These are phyloP conservation scores for Ceratitis capitata DNA, from an alignment of 1,140 invertebrate species.

Conservation along the genomic window DNA sequence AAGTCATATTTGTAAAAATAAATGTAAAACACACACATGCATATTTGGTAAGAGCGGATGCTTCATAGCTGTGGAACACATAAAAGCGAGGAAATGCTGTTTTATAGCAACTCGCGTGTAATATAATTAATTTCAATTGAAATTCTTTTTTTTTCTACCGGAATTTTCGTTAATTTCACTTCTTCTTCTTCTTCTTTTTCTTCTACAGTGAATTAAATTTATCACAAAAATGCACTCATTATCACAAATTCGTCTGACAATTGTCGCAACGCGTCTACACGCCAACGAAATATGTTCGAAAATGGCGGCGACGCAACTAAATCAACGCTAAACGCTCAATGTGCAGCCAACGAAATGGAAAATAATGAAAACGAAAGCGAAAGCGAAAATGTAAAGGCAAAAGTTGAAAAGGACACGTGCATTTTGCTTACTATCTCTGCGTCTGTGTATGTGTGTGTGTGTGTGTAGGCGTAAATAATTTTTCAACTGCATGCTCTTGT, in stretches of 20 bases:
- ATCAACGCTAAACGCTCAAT: not conserved
- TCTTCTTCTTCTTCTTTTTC: too few relatives aligned
- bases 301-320: slow-evolving; percentile 26
- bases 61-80: not conserved
- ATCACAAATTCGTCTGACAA: not conserved
- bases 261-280: not conserved
- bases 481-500: not conserved
- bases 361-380: not conserved
- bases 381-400: slow-evolving; percentile 6
- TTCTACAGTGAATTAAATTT: not conserved
- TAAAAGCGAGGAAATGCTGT: too few relatives aligned
- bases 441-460: too few relatives aligned
- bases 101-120: too few relatives aligned
- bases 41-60: not conserved
- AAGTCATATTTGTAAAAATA: not conserved
- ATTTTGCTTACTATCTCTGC: not conserved
- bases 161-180: too few relatives aligned
- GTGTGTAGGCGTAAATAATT: not conserved
- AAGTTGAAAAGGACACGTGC: slow-evolving; percentile 22
- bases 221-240: not conserved
- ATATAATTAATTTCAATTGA: too few relatives aligned
- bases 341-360: not conserved
- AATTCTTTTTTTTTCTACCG: too few relatives aligned
- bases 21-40: not conserved
- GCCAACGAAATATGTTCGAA: slow-evolving; percentile 10